phyloP scores from a whole-genome alignment of 2,797 vertebrate species.

The Enteromius treurensis region DNA sequence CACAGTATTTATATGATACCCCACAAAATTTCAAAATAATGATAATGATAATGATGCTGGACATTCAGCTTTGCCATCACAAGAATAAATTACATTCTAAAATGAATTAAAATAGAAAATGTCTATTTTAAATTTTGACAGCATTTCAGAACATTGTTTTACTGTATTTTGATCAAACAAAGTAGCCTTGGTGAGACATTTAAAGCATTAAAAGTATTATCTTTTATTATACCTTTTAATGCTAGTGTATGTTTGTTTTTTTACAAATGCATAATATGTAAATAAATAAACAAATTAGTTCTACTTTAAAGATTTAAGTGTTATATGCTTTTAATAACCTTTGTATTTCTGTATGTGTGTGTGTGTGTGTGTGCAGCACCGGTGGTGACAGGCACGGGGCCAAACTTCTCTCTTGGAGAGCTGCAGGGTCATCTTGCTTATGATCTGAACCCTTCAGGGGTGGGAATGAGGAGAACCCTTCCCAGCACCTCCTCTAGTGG shows the following conservation, averaged over 20 bases:
- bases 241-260: not conserved
- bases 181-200: not conserved
- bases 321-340: conserved; percentile 40
- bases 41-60: no score
- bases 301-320: not conserved
- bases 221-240: not conserved
- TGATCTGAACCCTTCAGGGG: conserved; percentile 91
- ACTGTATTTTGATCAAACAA: not conserved
- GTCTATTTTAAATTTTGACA: not conserved
- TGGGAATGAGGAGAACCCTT: conserved; percentile 85
- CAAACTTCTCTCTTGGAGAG: conserved; percentile 96
- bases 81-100: no score
- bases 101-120: no score
- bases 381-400: conserved; percentile 90
- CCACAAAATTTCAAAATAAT: not conserved
- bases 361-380: conserved; percentile 78
- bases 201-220: not conserved
- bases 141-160: not conserved
- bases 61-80: no score
- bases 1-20: not conserved
- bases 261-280: not conserved
- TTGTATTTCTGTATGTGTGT: conserved; percentile 46
- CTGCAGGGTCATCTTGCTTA: conserved; percentile 96
- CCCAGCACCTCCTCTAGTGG: conserved; percentile 89
- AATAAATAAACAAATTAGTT: not conserved